These are phyloP conservation scores for Ganaspis brasiliensis DNA, from an alignment of 2,888 invertebrate genomes.

Conservation along the genomic window DNA sequence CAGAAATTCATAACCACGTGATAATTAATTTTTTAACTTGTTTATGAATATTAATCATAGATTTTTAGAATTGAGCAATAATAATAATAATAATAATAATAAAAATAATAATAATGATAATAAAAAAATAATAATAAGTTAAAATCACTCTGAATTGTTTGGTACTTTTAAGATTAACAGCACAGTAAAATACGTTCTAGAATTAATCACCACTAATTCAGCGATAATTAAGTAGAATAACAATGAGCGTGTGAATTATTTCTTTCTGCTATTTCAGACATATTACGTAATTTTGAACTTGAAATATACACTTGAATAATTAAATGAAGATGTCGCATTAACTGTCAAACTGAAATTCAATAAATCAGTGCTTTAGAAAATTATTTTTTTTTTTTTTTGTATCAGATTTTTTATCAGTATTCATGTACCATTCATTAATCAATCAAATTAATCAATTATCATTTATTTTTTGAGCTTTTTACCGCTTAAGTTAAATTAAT, in stretches of 20 bases:
- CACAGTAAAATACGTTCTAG: background rate
- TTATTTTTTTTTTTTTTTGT: background rate
- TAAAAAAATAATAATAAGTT: too few species aligned
- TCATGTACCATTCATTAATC: too few species aligned
- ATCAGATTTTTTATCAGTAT: too few species aligned
- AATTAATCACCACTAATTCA: slow-evolving; percentile 9
- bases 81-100: too few species aligned
- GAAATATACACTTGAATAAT: slow-evolving; percentile 1
- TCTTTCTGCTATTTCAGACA: slow-evolving; percentile 7
- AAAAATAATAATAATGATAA: too few species aligned
- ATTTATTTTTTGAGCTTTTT: too few species aligned
- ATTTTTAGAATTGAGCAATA: too few species aligned
- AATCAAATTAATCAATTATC: too few species aligned
- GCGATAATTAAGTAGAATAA: slow-evolving; percentile 3
- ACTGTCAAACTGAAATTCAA: background rate
- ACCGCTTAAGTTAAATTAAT: too few species aligned
- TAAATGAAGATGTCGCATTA: slow-evolving; percentile 4
- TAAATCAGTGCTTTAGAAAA: background rate
- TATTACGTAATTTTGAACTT: background rate
- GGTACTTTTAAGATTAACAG: background rate
- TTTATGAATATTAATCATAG: too few species aligned
- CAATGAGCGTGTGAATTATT: slow-evolving; percentile 5
- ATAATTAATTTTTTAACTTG: too few species aligned
- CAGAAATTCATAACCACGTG: too few species aligned
- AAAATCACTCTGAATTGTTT: background rate